These are phyloP conservation scores for Diadophis punctatus DNA, from an alignment of 2,113 vertebrate species.

Conservation along the genomic window DNA sequence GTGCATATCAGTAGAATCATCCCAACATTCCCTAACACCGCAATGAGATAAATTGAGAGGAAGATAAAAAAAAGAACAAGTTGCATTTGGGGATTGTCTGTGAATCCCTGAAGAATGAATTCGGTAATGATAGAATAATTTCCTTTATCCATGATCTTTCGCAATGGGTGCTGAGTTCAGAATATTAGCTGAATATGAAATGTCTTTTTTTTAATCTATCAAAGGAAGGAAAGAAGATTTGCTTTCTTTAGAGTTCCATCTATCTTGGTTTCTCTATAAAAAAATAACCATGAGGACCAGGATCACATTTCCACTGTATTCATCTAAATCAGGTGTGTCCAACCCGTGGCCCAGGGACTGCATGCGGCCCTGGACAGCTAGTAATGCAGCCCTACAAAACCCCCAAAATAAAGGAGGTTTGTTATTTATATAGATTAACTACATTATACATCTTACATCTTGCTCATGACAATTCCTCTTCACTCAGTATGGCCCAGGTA, in stretches of 20 bases:
- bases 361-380: too few species aligned
- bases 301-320: background rate
- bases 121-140: slow-evolving; percentile 37
- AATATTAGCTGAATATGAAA: background rate
- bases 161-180: background rate
- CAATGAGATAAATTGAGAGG: background rate
- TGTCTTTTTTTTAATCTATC: background rate
- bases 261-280: background rate
- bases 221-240: background rate
- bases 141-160: slow-evolving; percentile 18
- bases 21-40: background rate
- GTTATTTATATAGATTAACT: background rate
- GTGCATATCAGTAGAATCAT: background rate
- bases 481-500: background rate
- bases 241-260: background rate
- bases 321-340: background rate
- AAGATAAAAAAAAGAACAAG: background rate
- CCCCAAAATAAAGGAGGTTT: background rate
- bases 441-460: background rate
- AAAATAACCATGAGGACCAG: background rate
- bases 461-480: background rate
- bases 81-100: slow-evolving; percentile 17
- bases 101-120: slow-evolving; percentile 55
- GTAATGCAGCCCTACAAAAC: too few species aligned
- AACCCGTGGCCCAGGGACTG: too few species aligned